Evolutionary conservation across 2,113 vertebrate genomes (phyloP), one percentile per base, ranked within the genome.

Genomic region (Microtus pennsylvanicus): DNA sequence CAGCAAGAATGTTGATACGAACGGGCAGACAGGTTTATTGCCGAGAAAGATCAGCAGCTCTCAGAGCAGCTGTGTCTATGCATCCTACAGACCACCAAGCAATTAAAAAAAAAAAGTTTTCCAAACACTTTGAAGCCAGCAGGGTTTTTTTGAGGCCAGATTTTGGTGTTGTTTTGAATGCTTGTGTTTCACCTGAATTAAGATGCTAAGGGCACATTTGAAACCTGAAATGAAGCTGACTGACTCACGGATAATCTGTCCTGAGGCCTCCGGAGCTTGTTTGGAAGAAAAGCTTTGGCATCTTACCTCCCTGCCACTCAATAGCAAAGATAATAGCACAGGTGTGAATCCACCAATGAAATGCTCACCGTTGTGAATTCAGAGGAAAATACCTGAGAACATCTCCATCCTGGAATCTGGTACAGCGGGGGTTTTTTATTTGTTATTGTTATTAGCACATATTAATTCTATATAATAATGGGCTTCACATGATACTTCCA

Each of bases 191-290:
- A 52, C 92, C 90, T 75, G 92, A 92, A 92, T 90, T 90, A 74
- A 94, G 77, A 96, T 92, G 90, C 75, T 87, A 72, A 90, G 61
- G 8, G 90, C 38, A 65, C 86, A 90, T 94, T 95, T 89, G 96
- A 97, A 89, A 96, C 96, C 95, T 89, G 92, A 87, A 94, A 83
- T 90, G 67, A 89, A 96, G 85, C 96, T 86, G 96, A 91, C 90
- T 55, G n/a, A 17, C 70, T 95, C 81, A 38, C 75, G 0, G 30
- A 78, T 93, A 86, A 45, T 96, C 93, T 92, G n/a, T 89, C 61
- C 85, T 22, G 87, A 72, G 89, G 67, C 77, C 58, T 87, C 87
- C n/a, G 52, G 92, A 21, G 91, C 76, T 91, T 5, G 24, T 38
- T 90, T 4, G 28, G 47, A 24, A 94, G 65, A 94, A 78, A 91